These are phyloP conservation scores for Caretta caretta DNA, from an alignment of 2,113 vertebrate genomes.

Conservation along the genomic window DNA sequence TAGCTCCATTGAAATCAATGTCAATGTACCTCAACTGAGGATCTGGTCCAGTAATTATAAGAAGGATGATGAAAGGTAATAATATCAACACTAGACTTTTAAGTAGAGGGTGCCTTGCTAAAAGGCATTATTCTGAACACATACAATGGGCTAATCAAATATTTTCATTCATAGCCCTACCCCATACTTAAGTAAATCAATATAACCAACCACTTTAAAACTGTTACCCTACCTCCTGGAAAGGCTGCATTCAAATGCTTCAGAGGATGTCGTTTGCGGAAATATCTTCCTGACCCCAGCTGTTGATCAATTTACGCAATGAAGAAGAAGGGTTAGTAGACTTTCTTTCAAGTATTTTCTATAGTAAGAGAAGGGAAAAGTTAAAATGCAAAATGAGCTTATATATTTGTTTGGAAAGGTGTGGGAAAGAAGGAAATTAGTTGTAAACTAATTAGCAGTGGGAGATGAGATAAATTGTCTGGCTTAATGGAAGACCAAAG, in stretches of 20 bases:
- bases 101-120: not conserved
- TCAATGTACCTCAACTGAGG: not conserved
- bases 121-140: fast-evolving
- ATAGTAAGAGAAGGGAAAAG: not conserved
- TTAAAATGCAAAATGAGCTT: not conserved
- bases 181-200: not conserved
- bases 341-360: not conserved
- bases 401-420: not conserved
- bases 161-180: not conserved
- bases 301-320: not conserved
- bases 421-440: not conserved
- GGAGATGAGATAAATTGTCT: conserved; percentile 8
- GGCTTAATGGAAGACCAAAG: not conserved
- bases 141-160: not conserved
- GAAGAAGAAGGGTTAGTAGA: not conserved
- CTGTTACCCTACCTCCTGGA: not conserved
- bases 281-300: not conserved
- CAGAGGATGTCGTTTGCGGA: not conserved
- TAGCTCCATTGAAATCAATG: not conserved
- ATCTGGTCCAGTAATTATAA: not conserved
- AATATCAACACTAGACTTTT: not conserved
- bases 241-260: not conserved
- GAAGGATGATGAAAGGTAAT: not conserved
- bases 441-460: not conserved
- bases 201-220: not conserved